Conservation (phyloP, 2,113 vertebrate species). For the Hemibagrus wyckioides region DNA sequence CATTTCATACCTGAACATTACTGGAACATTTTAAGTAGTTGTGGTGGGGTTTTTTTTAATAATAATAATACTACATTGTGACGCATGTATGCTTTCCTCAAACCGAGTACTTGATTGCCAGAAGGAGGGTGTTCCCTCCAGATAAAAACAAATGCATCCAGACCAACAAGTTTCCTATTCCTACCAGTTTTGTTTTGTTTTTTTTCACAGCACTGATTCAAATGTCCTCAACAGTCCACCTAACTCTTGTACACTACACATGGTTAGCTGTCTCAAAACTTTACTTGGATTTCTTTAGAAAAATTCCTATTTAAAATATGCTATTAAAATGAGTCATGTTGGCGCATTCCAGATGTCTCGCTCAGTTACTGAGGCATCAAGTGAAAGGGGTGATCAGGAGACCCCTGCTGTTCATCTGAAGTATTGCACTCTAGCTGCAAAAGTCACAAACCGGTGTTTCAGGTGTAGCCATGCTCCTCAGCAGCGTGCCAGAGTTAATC, state of each 20-base stretch:
- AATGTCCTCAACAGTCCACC: neutral
- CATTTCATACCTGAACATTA: neutral
- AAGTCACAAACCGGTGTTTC: constrained; percentile 2
- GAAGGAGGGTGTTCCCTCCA: neutral
- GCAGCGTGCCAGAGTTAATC: neutral
- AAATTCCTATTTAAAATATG: neutral
- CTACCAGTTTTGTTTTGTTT: neutral
- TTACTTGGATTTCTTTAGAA: neutral
- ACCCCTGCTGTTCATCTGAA: constrained; percentile 58
- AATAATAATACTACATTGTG: neutral
- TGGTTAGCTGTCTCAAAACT: neutral
- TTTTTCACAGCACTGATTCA: neutral
- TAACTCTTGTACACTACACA: neutral
- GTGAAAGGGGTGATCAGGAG: constrained; percentile 54
- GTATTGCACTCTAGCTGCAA: constrained; percentile 43
- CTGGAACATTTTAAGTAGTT: neutral
- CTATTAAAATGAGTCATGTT: neutral
- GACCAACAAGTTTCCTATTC: constrained; percentile 21
- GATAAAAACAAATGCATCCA: neutral
- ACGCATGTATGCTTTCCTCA: too few species aligned
- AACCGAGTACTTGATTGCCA: neutral
- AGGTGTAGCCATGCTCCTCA: neutral
- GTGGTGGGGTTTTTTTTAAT: neutral
- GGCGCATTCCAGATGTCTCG: constrained; percentile 8
- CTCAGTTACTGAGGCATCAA: neutral